Conservation (phyloP, 2,888 invertebrate genomes). For the Hetaerina titia region DNA sequence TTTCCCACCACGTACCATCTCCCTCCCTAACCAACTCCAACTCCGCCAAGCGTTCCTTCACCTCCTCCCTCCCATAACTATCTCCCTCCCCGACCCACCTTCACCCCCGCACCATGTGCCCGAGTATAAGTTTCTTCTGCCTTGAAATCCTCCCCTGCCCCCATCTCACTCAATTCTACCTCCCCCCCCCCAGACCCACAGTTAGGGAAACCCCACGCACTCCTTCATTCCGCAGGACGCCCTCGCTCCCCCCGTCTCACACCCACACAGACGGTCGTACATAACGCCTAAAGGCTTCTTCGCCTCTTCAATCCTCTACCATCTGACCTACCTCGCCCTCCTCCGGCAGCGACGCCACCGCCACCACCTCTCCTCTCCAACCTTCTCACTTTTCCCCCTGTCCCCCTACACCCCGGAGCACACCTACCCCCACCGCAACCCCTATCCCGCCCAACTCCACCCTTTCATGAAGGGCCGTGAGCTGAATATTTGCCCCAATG, state of each 20-base stretch:
- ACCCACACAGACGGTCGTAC: neutral
- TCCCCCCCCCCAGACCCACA: neutral
- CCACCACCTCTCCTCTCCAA: neutral
- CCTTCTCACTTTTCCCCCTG: neutral
- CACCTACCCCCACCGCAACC: neutral
- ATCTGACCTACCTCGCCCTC: neutral
- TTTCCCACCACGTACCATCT: neutral
- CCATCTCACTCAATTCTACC: too few species aligned
- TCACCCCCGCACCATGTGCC: neutral
- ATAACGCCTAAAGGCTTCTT: neutral
- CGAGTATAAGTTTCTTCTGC: neutral
- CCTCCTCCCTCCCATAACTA: neutral
- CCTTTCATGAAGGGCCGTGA: slow-evolving; percentile 26
- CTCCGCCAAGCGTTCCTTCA: neutral
- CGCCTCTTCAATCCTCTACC: neutral
- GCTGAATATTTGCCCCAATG: slow-evolving; percentile 62
- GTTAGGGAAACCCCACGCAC: neutral
- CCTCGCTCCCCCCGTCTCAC: neutral
- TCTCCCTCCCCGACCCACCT: neutral
- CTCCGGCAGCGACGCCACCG: too few species aligned
- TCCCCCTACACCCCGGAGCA: neutral
- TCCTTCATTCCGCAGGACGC: neutral
- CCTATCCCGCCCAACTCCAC: neutral
- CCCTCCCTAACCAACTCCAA: neutral
- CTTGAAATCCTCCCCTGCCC: neutral